A percentile compares a stretch with the other conserved stretches of the same genome.
phyloP scores from a whole-genome alignment of 2,113 vertebrate genomes.

The Fulica atra region DNA sequence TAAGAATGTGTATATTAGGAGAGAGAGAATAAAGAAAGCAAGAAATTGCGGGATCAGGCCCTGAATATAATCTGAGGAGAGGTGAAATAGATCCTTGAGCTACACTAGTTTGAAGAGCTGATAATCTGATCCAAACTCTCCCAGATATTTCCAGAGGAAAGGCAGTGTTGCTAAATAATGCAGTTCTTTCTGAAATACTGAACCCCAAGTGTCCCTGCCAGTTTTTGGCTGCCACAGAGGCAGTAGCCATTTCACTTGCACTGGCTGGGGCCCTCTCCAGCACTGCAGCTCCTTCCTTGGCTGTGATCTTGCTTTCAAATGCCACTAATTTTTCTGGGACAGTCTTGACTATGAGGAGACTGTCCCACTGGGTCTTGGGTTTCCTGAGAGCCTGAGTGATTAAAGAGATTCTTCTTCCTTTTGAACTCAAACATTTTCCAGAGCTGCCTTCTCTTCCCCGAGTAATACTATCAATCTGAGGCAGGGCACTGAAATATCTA shows the following conservation, averaged over 20 bases:
- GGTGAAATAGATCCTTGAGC: not conserved
- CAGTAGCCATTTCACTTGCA: not conserved
- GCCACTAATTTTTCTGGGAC: conserved; percentile 71
- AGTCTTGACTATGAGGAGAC: conserved; percentile 63
- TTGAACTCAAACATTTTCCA: conserved; percentile 58
- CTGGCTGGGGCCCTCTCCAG: not conserved
- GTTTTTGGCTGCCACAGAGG: not conserved
- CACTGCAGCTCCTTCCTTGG: not conserved
- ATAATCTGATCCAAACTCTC: not conserved
- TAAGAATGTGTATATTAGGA: not conserved
- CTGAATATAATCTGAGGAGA: not conserved
- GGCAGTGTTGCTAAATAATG: not conserved
- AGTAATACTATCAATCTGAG: conserved; percentile 53
- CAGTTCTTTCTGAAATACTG: not conserved
- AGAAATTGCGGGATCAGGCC: not conserved
- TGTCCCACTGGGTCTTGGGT: conserved; percentile 59
- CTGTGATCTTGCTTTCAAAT: conserved; percentile 67
- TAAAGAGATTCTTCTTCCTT: conserved; percentile 73
- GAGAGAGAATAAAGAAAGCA: not conserved
- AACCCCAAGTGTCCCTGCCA: not conserved
- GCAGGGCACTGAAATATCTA: conserved; percentile 52
- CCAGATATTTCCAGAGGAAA: not conserved
- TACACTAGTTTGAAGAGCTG: not conserved
- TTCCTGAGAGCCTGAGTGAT: conserved; percentile 74
- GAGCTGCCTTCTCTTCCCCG: conserved; percentile 31